Conservation (phyloP, 2,113 vertebrate species). For the Platycercus adscitus region DNA sequence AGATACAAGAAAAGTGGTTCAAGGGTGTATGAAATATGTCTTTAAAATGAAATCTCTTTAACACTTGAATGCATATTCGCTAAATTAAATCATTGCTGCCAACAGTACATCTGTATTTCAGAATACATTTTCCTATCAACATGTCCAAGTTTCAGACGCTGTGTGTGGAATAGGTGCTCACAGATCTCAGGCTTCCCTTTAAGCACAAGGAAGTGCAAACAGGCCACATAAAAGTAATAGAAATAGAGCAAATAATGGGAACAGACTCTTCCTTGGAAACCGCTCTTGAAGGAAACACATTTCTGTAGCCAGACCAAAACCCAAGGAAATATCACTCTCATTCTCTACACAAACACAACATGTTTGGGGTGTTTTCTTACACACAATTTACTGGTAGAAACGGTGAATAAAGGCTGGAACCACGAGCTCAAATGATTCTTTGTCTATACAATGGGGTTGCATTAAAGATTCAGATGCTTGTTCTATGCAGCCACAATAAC, state of each 20-base stretch:
- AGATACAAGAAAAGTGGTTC: conserved; percentile 1
- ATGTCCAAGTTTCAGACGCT: background rate
- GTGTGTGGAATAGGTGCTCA: background rate
- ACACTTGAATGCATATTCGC: background rate
- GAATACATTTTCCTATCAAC: background rate
- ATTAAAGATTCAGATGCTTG: background rate
- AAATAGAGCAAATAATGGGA: background rate
- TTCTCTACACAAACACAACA: background rate
- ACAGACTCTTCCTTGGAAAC: background rate
- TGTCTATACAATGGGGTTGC: background rate
- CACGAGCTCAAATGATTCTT: background rate
- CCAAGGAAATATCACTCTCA: background rate
- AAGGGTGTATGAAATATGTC: background rate
- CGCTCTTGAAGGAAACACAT: background rate
- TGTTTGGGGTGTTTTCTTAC: background rate
- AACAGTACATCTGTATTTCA: background rate
- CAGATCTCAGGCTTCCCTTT: background rate
- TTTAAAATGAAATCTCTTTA: conserved; percentile 31
- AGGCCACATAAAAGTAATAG: background rate
- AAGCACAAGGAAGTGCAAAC: background rate
- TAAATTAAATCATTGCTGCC: background rate
- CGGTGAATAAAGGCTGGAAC: background rate
- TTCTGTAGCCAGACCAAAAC: background rate
- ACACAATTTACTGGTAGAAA: background rate
- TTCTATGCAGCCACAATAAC: background rate